A percentile compares a stretch with the other conserved stretches of the same genome.
These are phyloP conservation scores for Atrichornis clamosus DNA, from an alignment of 2,113 vertebrate species.

Conservation along the genomic window DNA sequence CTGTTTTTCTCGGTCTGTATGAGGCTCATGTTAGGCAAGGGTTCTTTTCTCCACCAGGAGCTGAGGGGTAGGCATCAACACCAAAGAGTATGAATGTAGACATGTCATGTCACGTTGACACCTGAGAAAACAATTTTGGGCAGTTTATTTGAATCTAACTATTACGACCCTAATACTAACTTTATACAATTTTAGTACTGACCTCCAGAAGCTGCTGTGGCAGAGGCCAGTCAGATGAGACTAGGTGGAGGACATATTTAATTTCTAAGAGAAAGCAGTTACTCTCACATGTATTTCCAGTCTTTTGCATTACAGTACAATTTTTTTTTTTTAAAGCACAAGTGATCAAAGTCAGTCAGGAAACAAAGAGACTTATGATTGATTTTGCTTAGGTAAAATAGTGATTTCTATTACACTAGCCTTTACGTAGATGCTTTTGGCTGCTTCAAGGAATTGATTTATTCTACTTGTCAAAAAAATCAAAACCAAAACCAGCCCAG, in stretches of 20 bases:
- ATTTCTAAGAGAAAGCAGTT: slow-evolving; percentile 52
- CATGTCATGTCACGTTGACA: background rate
- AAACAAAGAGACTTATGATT: slow-evolving; percentile 69
- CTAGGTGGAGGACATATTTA: background rate
- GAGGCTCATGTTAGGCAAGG: rapidly evolving
- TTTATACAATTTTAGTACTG: background rate
- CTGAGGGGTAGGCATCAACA: background rate
- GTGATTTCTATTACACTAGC: slow-evolving; percentile 57
- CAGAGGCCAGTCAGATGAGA: background rate
- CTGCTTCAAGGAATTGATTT: slow-evolving; percentile 55
- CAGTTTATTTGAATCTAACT: background rate
- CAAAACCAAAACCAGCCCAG: background rate
- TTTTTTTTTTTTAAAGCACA: slow-evolving; percentile 22
- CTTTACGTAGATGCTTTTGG: slow-evolving; percentile 67
- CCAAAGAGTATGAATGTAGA: background rate
- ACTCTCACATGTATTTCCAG: slow-evolving; percentile 55
- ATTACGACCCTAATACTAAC: background rate
- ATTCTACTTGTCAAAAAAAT: slow-evolving; percentile 62
- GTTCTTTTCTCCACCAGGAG: background rate
- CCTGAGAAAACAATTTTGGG: background rate
- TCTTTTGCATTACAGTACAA: slow-evolving; percentile 36
- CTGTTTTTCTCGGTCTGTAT: background rate
- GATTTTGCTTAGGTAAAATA: slow-evolving; percentile 73
- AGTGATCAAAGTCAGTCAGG: slow-evolving; percentile 63
- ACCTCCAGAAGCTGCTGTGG: background rate